These are phyloP conservation scores for Uropsilus gracilis DNA, from an alignment of 2,113 vertebrate genomes.

Conservation along the genomic window DNA sequence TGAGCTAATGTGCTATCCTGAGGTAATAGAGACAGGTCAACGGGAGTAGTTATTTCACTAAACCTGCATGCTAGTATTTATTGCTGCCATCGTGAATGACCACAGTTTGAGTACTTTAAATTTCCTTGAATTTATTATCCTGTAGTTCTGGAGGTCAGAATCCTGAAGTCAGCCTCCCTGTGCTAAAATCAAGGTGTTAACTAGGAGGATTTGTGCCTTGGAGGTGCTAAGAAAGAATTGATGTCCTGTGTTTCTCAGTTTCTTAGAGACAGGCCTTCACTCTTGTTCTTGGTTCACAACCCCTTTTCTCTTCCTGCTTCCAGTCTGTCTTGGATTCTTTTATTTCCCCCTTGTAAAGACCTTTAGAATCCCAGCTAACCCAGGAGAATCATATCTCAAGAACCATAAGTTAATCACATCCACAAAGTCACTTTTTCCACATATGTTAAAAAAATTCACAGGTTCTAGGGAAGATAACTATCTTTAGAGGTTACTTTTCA, in stretches of 20 bases:
- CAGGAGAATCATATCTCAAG: neutral
- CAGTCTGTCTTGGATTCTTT: neutral
- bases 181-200: neutral
- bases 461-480: neutral
- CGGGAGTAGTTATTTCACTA: neutral
- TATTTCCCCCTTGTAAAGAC: neutral
- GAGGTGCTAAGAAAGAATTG: neutral
- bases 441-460: neutral
- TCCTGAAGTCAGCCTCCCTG: neutral
- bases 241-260: neutral
- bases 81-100: neutral
- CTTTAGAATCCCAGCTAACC: neutral
- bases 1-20: neutral
- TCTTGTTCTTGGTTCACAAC: neutral
- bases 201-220: neutral
- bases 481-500: neutral
- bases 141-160: neutral
- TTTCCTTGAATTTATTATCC: neutral
- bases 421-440: neutral
- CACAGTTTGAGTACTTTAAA: neutral
- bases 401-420: neutral
- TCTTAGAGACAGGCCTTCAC: accelerated
- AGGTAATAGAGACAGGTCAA: neutral
- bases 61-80: neutral
- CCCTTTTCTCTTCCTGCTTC: neutral